Evolutionary conservation across 2,113 vertebrate genomes (phyloP).

Genomic region (Montifringilla adamsi): DNA sequence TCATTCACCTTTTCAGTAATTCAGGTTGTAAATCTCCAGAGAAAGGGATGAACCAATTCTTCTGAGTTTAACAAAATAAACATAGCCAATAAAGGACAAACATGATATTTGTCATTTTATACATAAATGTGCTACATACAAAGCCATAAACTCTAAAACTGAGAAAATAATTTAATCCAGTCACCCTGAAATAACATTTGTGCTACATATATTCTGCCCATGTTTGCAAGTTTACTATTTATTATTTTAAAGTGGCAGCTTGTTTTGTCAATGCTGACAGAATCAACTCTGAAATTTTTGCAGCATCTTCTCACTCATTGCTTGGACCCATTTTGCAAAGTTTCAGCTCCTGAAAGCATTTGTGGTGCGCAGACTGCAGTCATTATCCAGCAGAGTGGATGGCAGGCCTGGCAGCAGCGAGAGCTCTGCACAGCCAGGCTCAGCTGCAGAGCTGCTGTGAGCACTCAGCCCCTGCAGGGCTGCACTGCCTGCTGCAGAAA

Average conservation of each 20-base stretch:
- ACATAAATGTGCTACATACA: neutral
- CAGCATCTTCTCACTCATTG: neutral
- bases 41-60: neutral
- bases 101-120: neutral
- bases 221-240: neutral
- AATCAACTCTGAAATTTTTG: neutral
- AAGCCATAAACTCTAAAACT: neutral
- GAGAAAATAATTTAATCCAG: neutral
- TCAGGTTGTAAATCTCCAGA: neutral
- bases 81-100: neutral
- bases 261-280: neutral
- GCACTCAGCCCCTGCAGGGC: neutral
- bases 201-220: neutral
- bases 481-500: neutral
- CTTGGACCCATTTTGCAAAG: neutral
- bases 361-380: neutral
- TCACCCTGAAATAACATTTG: neutral
- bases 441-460: neutral
- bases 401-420: neutral
- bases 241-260: neutral
- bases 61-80: neutral
- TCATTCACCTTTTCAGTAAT: neutral
- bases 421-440: neutral
- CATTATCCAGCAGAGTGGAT: neutral
- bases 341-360: neutral